Base-by-base conservation (phyloP, 2,888 invertebrate genomes). In the Rhingia rostrata region DNA sequence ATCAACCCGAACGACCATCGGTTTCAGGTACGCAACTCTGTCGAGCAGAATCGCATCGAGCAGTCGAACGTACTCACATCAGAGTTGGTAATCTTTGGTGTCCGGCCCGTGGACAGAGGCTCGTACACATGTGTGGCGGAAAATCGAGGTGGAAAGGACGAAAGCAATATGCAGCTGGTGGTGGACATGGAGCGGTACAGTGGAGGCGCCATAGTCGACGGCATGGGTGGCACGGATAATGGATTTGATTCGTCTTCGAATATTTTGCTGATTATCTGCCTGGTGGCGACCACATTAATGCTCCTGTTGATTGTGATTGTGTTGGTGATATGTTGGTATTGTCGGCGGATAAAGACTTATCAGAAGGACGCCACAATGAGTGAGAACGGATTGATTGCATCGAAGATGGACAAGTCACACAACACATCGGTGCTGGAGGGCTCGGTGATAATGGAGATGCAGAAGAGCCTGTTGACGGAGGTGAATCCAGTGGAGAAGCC, bases 401-500 rank as follows among this genome's bases (percentile, higher is more conserved):
- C 90, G 14, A 92, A 92, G 86, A 86, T 91, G 87, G 94, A 93
- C 53, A 93, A 93, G 63, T 92, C 94, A 0, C 93, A 94, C 33
- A 95, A 94, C 83, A 94, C 95, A 86, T 94, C 95, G 9, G 93
- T 95, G 87, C 93, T 95, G 78, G 95, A 95, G 89, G 95, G 95
- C 1, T 95, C 95, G 0, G 95, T 95, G 2, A 94, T 95, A 61
- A 94, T 95, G 75, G 97, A 97, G 89, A 96, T 96, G 93, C 96
- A 96, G 89, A 97, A 97, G 90, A 95, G 96, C 86, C 92, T 97
- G 60, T 95, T 97, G 86, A 95, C 96, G 3, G 95, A 96, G 64
- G 96, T 96, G 35, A 96, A 97, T 92, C 96, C 96, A 0, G 95
- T 97, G 14, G 95, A 95, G 77, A 97, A 97, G 89, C 96, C 96